Base-by-base conservation (phyloP, 2,888 invertebrate genomes). In the Syritta pipiens region DNA sequence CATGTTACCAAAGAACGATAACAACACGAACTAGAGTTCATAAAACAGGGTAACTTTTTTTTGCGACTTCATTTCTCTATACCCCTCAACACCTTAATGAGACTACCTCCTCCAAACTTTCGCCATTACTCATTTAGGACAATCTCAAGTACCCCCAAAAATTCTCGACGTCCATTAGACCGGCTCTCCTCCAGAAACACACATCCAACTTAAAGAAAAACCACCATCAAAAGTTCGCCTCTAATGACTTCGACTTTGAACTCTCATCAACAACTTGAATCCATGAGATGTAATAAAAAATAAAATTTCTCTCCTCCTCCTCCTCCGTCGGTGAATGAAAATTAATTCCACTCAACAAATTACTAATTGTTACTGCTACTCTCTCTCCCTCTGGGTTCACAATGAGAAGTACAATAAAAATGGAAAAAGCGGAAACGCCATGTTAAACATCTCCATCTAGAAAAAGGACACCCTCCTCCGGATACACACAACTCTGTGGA, bases 321-420 rank as follows among this genome's bases (percentile, higher is more conserved):
- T 59, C 35, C 17, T n/a, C 44, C n/a, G n/a, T n/a, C n/a, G n/a
- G n/a, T n/a, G 71, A 72, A 63, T 63, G 30, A 35, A 63, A 72
- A 72, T 63, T 63, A 72, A 63, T 49, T 55, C 55, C 48, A 72
- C 62, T 63, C 72, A 72, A 63, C 72, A 72, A 72, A 55, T 53
- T 40, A 63, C 72, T 72, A 72, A 72, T 72, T 72, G 63, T 49
- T 55, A 72, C 63, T 72, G 32, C 53, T 62, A n/a, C n/a, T n/a
- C n/a, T n/a, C n/a, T n/a, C n/a, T n/a, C n/a, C n/a, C 28, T 46
- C 48, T 20, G 35, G 40, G 35, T 71, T 46, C 51, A 28, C 69
- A 71, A 53, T 28, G 28, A 71, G 46, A 51, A 4, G 26, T 26
- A 49, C 9, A 35, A 49, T 28, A 12, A 30, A 30, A 9, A 6